A percentile compares a stretch with the other conserved stretches of the same genome.
Evolutionary conservation across 2,797 vertebrate species (phyloP).

Genomic region (Scomberomorus guttatus): DNA sequence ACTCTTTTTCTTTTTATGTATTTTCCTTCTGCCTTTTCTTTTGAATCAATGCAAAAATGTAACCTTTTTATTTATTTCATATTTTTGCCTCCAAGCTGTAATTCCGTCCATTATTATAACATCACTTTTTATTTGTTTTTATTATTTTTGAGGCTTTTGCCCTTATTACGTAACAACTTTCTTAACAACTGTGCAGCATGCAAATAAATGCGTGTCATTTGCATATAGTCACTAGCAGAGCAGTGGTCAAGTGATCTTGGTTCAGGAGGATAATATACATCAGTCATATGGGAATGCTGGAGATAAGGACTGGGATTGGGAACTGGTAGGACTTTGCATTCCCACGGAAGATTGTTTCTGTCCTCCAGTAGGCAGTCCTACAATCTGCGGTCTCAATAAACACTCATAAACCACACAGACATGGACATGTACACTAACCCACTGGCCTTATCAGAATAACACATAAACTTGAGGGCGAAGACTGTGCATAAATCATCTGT

Average conservation of each 20-base stretch:
- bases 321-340: conserved; percentile 78
- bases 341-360: conserved; percentile 80
- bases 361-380: conserved; percentile 67
- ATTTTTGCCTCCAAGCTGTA: too few relatives aligned
- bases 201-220: conserved; percentile 23
- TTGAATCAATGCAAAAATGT: conserved; percentile 1
- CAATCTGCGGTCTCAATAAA: conserved; percentile 81
- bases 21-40: neutral
- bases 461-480: conserved; percentile 72
- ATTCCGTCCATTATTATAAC: neutral
- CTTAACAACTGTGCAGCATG: neutral
- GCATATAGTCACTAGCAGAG: neutral
- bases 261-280: conserved; percentile 56
- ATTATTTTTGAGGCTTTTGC: neutral
- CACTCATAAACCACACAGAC: conserved; percentile 75
- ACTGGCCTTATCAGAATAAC: conserved; percentile 70
- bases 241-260: conserved; percentile 21
- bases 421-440: conserved; percentile 56
- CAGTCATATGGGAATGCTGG: conserved; percentile 73
- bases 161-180: neutral
- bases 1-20: neutral
- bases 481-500: conserved; percentile 80
- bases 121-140: neutral
- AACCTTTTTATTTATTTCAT: neutral
- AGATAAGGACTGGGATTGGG: conserved; percentile 82